These are phyloP conservation scores for Drosophila antonietae DNA, from an alignment of 2,888 invertebrate species.

Conservation along the genomic window DNA sequence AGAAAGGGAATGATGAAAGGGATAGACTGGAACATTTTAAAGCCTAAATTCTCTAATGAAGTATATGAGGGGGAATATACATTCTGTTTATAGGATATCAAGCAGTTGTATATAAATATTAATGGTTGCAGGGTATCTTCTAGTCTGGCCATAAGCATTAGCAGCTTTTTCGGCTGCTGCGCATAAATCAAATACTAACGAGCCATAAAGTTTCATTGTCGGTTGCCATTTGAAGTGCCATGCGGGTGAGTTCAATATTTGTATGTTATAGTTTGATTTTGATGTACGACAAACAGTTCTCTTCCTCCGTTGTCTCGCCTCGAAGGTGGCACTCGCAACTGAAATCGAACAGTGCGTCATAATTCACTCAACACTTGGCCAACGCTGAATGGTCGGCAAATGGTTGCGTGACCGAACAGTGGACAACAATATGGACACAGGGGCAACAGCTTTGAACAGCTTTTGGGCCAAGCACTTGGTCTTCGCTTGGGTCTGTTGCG, in stretches of 20 bases:
- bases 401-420: conserved; percentile 61
- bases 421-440: conserved; percentile 35
- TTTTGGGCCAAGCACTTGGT: conserved; percentile 42
- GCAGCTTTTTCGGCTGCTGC: conserved; percentile 33
- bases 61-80: too few relatives aligned
- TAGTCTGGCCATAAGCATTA: not conserved
- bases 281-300: conserved; percentile 74
- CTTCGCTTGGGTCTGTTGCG: conserved; percentile 30
- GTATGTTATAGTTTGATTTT: conserved; percentile 74
- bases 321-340: conserved; percentile 67
- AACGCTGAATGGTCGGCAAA: conserved; percentile 43
- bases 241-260: conserved; percentile 65
- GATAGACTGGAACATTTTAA: not conserved
- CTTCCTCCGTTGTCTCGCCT: not conserved
- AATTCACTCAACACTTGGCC: conserved; percentile 74
- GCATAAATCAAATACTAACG: conserved; percentile 74
- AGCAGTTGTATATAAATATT: too few relatives aligned
- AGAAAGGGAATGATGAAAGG: not conserved
- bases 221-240: conserved; percentile 52
- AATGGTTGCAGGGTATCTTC: conserved; percentile 16
- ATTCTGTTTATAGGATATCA: too few relatives aligned
- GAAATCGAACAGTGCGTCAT: conserved; percentile 64
- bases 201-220: conserved; percentile 78
- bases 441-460: conserved; percentile 27
- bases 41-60: too few relatives aligned